A percentile compares a stretch with the other conserved stretches of the same genome.
phyloP scores from a whole-genome alignment of 2,113 vertebrate species.

The Thryonomys swinderianus region DNA sequence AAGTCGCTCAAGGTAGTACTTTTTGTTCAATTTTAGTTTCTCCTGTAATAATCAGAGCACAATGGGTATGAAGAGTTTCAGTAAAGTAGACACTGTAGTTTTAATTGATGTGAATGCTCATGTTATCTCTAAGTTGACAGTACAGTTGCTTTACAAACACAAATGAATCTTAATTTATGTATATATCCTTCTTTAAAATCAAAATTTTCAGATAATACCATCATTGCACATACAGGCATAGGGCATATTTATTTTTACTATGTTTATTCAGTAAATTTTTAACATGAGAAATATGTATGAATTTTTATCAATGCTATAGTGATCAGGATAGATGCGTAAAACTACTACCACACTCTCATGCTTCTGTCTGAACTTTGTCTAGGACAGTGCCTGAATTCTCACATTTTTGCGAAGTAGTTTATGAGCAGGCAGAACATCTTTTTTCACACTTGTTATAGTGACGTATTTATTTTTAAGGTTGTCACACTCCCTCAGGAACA shows the following conservation, averaged over 20 bases:
- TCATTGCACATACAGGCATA: background rate
- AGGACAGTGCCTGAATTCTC: background rate
- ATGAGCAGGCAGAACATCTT: background rate
- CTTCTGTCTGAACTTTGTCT: conserved; percentile 26
- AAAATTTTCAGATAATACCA: background rate
- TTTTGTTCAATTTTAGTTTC: background rate
- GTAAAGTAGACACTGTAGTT: background rate
- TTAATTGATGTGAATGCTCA: background rate
- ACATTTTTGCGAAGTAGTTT: background rate
- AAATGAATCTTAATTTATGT: conserved; percentile 34
- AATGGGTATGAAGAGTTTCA: background rate
- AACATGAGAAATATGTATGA: background rate
- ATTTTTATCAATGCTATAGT: conserved; percentile 40
- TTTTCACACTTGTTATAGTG: background rate
- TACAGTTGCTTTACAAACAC: background rate
- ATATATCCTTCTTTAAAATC: background rate
- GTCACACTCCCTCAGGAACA: background rate
- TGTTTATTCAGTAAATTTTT: conserved; percentile 2
- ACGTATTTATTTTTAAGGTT: background rate
- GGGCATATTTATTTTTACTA: background rate
- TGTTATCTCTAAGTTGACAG: background rate
- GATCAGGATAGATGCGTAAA: conserved; percentile 34
- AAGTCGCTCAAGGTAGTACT: background rate
- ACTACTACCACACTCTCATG: background rate
- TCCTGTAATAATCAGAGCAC: background rate